These are phyloP conservation scores for Coluber constrictor DNA, from an alignment of 2,797 vertebrate genomes.

Conservation along the genomic window DNA sequence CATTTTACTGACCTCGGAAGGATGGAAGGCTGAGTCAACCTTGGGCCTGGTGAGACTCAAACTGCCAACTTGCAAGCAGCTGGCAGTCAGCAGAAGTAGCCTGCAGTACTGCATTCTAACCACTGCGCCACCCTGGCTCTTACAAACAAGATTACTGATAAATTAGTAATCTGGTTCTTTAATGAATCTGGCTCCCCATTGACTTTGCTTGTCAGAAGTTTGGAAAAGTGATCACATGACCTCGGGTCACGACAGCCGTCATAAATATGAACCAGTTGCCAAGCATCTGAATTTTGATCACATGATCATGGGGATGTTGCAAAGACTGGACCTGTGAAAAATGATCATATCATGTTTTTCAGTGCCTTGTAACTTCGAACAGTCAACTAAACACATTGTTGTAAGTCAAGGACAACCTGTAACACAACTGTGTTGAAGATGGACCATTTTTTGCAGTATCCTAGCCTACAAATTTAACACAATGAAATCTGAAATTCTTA, in stretches of 20 bases:
- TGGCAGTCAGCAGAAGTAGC: too few species aligned
- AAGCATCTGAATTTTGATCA: neutral
- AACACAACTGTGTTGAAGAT: neutral
- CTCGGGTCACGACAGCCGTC: neutral
- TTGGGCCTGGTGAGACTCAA: too few species aligned
- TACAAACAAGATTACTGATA: neutral
- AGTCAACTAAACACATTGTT: neutral
- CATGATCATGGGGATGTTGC: neutral
- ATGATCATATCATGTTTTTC: neutral
- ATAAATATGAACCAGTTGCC: neutral
- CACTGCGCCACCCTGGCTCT: too few species aligned
- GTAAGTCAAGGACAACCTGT: neutral
- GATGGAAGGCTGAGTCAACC: too few species aligned
- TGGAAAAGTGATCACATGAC: neutral
- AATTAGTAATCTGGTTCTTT: neutral
- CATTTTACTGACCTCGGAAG: neutral
- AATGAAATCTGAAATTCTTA: neutral
- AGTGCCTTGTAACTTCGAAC: neutral
- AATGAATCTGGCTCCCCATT: neutral
- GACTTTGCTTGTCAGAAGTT: neutral
- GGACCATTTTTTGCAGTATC: neutral
- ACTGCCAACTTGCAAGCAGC: too few species aligned
- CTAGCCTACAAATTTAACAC: neutral
- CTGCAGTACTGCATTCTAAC: too few species aligned
- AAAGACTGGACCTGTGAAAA: neutral